Evolutionary conservation across 30 jellyfish, hydroid and myxozoan genomes (phyloP).

Genomic region (Morbakka virulenta): DNA sequence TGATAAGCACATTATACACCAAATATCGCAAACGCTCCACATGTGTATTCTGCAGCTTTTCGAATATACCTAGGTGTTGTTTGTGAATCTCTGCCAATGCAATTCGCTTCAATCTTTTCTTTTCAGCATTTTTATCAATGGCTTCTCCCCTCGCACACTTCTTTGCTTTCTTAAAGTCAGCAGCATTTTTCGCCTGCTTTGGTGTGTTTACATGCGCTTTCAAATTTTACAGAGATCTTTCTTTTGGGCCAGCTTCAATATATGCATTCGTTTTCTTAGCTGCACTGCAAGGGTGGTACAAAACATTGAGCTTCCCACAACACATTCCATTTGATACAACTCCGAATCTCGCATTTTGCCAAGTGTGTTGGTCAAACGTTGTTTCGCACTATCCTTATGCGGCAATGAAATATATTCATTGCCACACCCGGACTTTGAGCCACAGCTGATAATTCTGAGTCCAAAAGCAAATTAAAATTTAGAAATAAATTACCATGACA

Average conservation of each 20-base stretch:
- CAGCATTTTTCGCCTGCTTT: not conserved
- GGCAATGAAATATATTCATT: not conserved
- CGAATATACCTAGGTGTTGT: constrained; percentile 15
- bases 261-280: not conserved
- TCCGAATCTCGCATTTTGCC: not conserved
- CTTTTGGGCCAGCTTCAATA: constrained; percentile 42
- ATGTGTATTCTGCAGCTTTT: not conserved
- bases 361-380: not conserved
- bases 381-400: not conserved
- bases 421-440: not conserved
- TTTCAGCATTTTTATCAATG: not conserved
- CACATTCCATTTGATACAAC: not conserved
- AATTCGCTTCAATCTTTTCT: not conserved
- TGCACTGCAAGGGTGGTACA: constrained; percentile 29
- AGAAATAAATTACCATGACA: no score
- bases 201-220: constrained; percentile 21
- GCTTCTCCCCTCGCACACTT: not conserved
- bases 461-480: not conserved
- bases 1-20: constrained; percentile 19
- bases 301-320: constrained; percentile 20
- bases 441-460: not conserved
- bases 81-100: not conserved
- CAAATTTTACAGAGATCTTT: constrained; percentile 19
- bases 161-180: not conserved
- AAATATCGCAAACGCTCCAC: constrained; percentile 2